phyloP scores from a whole-genome alignment of 2,797 vertebrate species.

The Spheniscus humboldti region DNA sequence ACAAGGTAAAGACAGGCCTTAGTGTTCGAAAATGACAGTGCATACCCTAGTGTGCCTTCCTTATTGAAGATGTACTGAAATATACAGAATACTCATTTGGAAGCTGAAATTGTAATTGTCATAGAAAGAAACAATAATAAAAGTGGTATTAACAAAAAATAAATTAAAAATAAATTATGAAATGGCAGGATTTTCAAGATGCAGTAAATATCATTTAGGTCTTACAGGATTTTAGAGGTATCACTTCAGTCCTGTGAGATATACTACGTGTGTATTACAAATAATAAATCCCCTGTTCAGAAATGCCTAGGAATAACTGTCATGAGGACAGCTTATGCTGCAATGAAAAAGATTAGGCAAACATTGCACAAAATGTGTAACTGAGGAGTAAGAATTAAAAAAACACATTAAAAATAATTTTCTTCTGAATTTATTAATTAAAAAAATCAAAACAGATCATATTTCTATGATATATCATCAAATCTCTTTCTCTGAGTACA shows the following conservation, averaged over 20 bases:
- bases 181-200: not conserved
- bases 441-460: not conserved
- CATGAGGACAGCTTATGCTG: not conserved
- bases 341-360: not conserved
- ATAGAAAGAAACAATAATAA: not conserved
- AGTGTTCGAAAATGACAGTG: not conserved
- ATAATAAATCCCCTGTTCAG: not conserved
- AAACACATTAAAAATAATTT: not conserved
- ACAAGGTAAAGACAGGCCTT: not conserved
- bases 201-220: not conserved
- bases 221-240: not conserved
- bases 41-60: not conserved
- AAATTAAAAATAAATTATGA: not conserved
- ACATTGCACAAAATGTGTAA: not conserved
- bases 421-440: not conserved
- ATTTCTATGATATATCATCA: not conserved
- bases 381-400: not conserved
- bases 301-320: not conserved
- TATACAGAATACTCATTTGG: not conserved
- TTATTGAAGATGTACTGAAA: not conserved
- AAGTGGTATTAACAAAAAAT: not conserved
- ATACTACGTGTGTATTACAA: not conserved
- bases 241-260: not conserved
- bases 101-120: not conserved
- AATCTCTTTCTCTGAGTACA: not conserved